A percentile compares a stretch with the other conserved stretches of the same genome.
Conservation (phyloP, 2,888 invertebrate species). For the Cerastis rubricosa region DNA sequence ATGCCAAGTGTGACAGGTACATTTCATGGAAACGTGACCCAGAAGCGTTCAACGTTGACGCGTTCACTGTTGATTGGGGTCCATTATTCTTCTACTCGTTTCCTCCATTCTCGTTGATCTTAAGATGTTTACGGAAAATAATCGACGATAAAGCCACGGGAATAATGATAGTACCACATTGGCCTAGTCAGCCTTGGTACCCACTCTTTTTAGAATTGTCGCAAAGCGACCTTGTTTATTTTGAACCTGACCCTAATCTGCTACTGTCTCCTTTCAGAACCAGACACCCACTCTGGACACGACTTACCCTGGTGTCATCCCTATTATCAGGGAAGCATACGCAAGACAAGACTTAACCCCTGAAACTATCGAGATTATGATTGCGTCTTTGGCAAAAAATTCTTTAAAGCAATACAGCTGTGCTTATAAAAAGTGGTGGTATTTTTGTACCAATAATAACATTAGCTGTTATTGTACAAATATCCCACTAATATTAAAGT, state of each 20-base stretch:
- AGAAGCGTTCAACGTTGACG: slow-evolving; percentile 2
- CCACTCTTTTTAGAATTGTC: slow-evolving; percentile 1
- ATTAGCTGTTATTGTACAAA: too few species aligned
- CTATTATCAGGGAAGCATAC: slow-evolving; percentile 17
- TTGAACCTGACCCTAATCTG: slow-evolving; percentile 1
- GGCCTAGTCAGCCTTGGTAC: slow-evolving; percentile 23
- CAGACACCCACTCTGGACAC: slow-evolving; percentile 16
- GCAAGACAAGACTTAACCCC: neutral
- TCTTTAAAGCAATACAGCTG: neutral
- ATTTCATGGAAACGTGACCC: slow-evolving; percentile 19
- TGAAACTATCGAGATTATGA: slow-evolving; percentile 6
- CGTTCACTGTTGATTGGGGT: slow-evolving; percentile 13
- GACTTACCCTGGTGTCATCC: slow-evolving; percentile 21
- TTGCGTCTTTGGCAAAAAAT: neutral
- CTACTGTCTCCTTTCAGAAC: slow-evolving; percentile 22
- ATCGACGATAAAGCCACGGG: slow-evolving; percentile 20
- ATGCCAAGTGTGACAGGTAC: slow-evolving; percentile 13
- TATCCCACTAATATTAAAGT: too few species aligned
- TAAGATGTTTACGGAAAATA: slow-evolving; percentile 22
- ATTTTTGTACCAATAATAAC: neutral
- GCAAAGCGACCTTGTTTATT: neutral
- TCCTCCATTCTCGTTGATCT: slow-evolving; percentile 12
- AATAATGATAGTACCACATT: slow-evolving; percentile 20
- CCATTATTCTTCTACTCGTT: slow-evolving; percentile 8
- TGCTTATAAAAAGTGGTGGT: neutral